These are phyloP conservation scores for Eustalomyia histrio DNA, from an alignment of 2,888 invertebrate species.

Conservation along the genomic window DNA sequence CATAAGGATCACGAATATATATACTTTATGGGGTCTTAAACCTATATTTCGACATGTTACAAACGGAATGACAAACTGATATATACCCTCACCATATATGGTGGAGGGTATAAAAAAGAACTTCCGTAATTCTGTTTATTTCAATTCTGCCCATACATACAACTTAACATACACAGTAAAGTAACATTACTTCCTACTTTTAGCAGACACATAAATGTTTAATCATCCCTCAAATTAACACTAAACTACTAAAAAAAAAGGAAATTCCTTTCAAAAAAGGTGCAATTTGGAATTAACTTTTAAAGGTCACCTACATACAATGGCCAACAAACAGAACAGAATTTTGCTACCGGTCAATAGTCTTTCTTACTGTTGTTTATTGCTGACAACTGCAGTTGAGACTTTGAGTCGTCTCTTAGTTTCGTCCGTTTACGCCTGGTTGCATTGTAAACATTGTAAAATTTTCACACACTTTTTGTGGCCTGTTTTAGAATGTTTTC, in stretches of 20 bases:
- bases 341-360: constrained; percentile 9
- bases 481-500: constrained; percentile 47
- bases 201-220: not conserved
- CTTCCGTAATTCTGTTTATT: not conserved
- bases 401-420: not conserved
- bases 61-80: no score
- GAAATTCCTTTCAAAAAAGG: constrained; percentile 55
- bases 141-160: no score
- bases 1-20: no score
- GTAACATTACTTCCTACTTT: constrained; percentile 1
- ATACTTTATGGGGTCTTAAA: no score
- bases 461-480: constrained; percentile 62
- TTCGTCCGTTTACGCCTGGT: constrained; percentile 1
- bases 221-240: constrained; percentile 1
- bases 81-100: no score
- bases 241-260: constrained; percentile 6
- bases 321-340: not conserved
- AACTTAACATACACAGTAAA: not conserved
- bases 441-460: constrained; percentile 11
- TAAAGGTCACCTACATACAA: constrained; percentile 57
- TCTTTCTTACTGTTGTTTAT: not conserved
- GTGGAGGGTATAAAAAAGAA: no score
- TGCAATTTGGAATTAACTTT: constrained; percentile 48
- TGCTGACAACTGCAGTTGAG: constrained; percentile 17
- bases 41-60: no score